Evolutionary conservation across 2,888 invertebrate genomes (phyloP), one percentile per base, ranked within the genome.

Genomic region (Drosophila pegasa): DNA sequence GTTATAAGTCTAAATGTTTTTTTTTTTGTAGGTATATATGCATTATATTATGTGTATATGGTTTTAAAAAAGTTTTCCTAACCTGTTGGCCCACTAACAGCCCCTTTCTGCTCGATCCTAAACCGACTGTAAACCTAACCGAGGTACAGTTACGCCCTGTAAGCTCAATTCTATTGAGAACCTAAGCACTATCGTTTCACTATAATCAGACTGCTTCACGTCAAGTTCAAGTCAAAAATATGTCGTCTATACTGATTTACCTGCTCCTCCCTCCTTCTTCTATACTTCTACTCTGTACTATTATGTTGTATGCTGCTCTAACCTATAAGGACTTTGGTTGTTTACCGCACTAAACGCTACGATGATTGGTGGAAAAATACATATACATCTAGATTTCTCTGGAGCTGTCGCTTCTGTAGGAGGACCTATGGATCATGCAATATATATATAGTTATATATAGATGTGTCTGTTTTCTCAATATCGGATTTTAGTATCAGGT

Each of bases 271-370:
- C 16, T 54, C 14, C 20, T 9, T 40, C 18, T 25, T 18, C 7
- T 29, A 29, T 31, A 25, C 27, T 29, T n/a, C 50, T 67, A 51
- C 25, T 62, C 16, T 56, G 45, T 51, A 31, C 45, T 52, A 14
- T 12, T 45, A 45, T 59, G 43, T 41, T 69, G 45, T 61, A 45
- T 62, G 62, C 62, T 65, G 59, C 51, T 67, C 68, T 87, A 84
- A 88, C 75, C 84, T 88, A 88, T 88, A 88, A 87, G 89, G 89
- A 89, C 88, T 88, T 88, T 88, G 88, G 88, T 88, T 89, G 72
- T 74, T 89, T 84, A 73, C 78, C 85, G 85, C 81, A 78, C 87
- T 88, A 88, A 75, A 78, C 76, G 75, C 87, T 86, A 88, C 81
- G 81, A 84, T 87, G 78, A 73, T 88, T 83, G 85, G 78, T 85